Percentiles rank a stretch among this genome's conserved stretches.
phyloP scores from a whole-genome alignment of 2,797 vertebrate genomes.

The Clarias laeviceps region DNA sequence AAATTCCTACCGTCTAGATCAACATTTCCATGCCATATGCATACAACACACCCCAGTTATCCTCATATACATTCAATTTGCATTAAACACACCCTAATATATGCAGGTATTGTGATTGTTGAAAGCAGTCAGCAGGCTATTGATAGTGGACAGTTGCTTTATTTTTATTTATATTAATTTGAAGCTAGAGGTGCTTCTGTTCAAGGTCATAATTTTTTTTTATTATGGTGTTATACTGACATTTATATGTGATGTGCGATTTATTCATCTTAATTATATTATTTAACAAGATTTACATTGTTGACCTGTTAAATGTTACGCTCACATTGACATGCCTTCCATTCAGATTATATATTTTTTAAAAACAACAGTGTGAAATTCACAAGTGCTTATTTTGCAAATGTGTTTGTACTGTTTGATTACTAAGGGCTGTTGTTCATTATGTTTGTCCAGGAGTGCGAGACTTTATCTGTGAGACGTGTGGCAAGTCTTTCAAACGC shows the following conservation, averaged over 20 bases:
- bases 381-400: not conserved
- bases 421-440: not conserved
- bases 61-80: not conserved
- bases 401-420: not conserved
- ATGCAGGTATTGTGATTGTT: not conserved
- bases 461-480: constrained; percentile 92
- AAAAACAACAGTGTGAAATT: not conserved
- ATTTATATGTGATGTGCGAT: not conserved
- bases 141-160: not conserved
- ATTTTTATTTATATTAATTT: not conserved
- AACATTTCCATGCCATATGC: not conserved
- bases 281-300: not conserved
- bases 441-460: constrained; percentile 76
- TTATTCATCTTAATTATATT: not conserved
- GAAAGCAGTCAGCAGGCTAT: not conserved
- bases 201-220: not conserved
- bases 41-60: not conserved
- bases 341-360: not conserved
- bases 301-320: too few species aligned
- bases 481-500: constrained; percentile 93
- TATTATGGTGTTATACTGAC: not conserved
- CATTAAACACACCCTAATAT: not conserved
- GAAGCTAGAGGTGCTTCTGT: not conserved
- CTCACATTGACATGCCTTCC: not conserved
- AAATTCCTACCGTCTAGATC: not conserved